A percentile compares a stretch with the other conserved stretches of the same genome.
Evolutionary conservation across 2,113 vertebrate species (phyloP).

Genomic region (Trochalopteron elliotii): DNA sequence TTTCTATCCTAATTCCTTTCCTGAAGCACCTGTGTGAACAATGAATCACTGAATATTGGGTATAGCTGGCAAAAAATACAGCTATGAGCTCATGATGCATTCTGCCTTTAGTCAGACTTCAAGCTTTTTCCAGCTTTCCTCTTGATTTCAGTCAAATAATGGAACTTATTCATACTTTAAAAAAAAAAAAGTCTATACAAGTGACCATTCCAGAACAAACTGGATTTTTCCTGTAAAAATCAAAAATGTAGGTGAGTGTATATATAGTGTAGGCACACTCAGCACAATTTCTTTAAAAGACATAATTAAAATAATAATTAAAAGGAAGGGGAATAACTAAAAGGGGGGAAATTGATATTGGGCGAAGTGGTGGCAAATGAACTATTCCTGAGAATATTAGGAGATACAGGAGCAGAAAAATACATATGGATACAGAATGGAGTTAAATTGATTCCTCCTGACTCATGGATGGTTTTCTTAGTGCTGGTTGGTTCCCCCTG

Average conservation of each 20-base stretch:
- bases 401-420: background rate
- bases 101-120: background rate
- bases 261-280: background rate
- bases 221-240: background rate
- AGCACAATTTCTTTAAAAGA: background rate
- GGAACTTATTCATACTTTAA: background rate
- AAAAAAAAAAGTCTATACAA: background rate
- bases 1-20: background rate
- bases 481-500: background rate
- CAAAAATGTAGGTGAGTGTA: background rate
- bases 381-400: background rate
- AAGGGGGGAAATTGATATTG: background rate
- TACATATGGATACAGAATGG: background rate
- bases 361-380: background rate
- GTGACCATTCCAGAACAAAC: background rate
- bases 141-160: background rate
- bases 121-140: background rate
- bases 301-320: background rate
- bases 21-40: background rate
- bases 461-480: background rate
- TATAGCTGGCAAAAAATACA: background rate
- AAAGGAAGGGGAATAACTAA: background rate
- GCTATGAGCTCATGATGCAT: background rate
- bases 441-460: background rate
- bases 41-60: background rate